Evolutionary conservation across 1,140 invertebrate genomes (phyloP), one percentile per base, ranked within the genome.

Genomic region (Penaeus japonicus): DNA sequence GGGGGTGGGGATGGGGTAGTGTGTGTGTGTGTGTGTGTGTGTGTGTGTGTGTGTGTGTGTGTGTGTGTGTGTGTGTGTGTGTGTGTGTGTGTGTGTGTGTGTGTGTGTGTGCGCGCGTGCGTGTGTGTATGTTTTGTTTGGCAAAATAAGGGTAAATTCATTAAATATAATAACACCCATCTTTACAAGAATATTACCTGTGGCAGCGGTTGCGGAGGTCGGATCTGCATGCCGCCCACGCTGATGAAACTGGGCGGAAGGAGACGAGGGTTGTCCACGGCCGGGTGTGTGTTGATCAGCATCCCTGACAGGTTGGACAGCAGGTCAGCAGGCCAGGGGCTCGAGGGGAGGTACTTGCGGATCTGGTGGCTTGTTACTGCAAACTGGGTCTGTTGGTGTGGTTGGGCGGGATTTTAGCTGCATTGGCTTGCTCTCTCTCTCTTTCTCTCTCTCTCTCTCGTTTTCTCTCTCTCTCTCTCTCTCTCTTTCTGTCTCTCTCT

Each of bases 241-340:
- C 92, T 92, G 32, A 92, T 91, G 77, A 92, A 92, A 12, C 91
- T 91, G 2, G 92, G 92, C 0, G 92, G 92, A 15, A 92, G 90
- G 12, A 91, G 91, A 47, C 92, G 78, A 0, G 92, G 92, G 77
- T 92, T 92, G 85, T 92, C 92, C 32, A 92, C 77, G 2, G 91
- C 90, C 5, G 91, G 91, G 81, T 92, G 92, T 1, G 92, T 91
- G 65, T 92, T 92, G 55, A 92, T 91, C 17, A 92, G 89, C 90
- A 92, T 91, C 17, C 92, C 92, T 39, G 92, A 91, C 27, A 92
- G 77, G 73, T 92, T 90, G 17, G 89, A 90, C 22, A 92, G 59
- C 30, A 92, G 87, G 53, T 91, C 83, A 30, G 86, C 90, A 0
- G 92, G 92, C 86, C 91, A 85, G 0, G 92, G 91, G 5, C 91